phyloP scores from a whole-genome alignment of 2,888 invertebrate genomes.

The Agrotis ipsilon region DNA sequence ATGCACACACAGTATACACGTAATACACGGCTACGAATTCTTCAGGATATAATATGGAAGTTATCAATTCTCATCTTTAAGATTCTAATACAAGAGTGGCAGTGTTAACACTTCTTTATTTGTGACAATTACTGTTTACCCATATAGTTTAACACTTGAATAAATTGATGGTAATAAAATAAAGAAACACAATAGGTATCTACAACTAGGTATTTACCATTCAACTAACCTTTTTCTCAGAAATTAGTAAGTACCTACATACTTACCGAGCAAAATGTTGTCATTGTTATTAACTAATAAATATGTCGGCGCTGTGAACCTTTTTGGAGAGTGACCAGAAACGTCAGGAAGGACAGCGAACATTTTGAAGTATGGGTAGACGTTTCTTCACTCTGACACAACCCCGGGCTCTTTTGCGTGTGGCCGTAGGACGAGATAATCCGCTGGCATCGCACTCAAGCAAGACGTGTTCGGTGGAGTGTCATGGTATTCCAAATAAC shows the following conservation, averaged over 20 bases:
- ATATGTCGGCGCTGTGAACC: no score
- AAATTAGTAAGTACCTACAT: conserved; percentile 44
- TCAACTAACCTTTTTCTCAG: conserved; percentile 57
- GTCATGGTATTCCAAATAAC: no score
- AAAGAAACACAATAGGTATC: conserved; percentile 5
- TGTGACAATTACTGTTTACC: conserved; percentile 44
- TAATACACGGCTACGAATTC: background rate
- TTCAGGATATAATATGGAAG: conserved; percentile 17
- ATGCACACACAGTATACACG: background rate
- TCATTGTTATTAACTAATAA: conserved; percentile 3
- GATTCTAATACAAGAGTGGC: conserved; percentile 12
- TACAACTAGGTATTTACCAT: conserved; percentile 59
- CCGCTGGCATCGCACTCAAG: no score
- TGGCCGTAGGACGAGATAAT: no score
- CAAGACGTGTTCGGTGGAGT: no score
- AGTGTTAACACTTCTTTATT: conserved; percentile 49
- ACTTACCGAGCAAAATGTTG: background rate
- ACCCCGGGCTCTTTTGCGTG: no score
- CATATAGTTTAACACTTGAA: conserved; percentile 60
- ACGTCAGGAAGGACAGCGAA: no score
- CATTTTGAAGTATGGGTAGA: no score
- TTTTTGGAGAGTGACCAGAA: no score
- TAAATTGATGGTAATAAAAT: conserved; percentile 72
- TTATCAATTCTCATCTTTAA: conserved; percentile 16
- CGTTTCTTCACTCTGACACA: no score